phyloP scores from a whole-genome alignment of 2,888 invertebrate genomes.

The Aporophyla nigra region DNA sequence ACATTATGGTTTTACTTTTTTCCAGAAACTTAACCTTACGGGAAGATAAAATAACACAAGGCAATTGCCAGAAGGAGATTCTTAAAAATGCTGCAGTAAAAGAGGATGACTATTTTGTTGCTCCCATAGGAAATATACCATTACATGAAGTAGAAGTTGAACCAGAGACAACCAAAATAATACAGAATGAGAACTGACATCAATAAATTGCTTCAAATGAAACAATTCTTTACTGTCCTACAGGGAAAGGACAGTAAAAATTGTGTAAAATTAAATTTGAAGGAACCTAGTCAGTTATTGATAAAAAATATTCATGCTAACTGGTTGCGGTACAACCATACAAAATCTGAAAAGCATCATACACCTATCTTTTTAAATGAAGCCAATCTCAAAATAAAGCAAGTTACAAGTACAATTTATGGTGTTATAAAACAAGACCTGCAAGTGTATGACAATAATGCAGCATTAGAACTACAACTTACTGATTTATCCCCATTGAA shows the following conservation, averaged over 20 bases:
- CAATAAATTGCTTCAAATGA: conserved; percentile 74
- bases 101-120: conserved; percentile 98
- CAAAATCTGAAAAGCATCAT: conserved; percentile 77
- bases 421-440: conserved; percentile 72
- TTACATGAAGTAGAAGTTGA: conserved; percentile 88
- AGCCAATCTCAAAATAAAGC: conserved; percentile 35
- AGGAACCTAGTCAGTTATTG: conserved; percentile 78
- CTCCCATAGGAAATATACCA: conserved; percentile 96
- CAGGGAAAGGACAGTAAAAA: conserved; percentile 61
- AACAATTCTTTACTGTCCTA: conserved; percentile 78
- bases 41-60: conserved; percentile 93
- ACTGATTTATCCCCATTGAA: conserved; percentile 63
- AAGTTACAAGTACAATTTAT: conserved; percentile 65
- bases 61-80: conserved; percentile 93
- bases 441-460: conserved; percentile 62
- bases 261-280: conserved; percentile 71
- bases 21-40: conserved; percentile 93
- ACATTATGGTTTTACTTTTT: conserved; percentile 56
- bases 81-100: conserved; percentile 93
- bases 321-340: conserved; percentile 80
- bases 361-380: conserved; percentile 78
- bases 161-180: conserved; percentile 63
- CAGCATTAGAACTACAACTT: conserved; percentile 66
- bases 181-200: conserved; percentile 85
- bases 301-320: conserved; percentile 80